A percentile compares a stretch with the other conserved stretches of the same genome.
Conservation (phyloP, 2,113 vertebrate species). For the Agapornis roseicollis region DNA sequence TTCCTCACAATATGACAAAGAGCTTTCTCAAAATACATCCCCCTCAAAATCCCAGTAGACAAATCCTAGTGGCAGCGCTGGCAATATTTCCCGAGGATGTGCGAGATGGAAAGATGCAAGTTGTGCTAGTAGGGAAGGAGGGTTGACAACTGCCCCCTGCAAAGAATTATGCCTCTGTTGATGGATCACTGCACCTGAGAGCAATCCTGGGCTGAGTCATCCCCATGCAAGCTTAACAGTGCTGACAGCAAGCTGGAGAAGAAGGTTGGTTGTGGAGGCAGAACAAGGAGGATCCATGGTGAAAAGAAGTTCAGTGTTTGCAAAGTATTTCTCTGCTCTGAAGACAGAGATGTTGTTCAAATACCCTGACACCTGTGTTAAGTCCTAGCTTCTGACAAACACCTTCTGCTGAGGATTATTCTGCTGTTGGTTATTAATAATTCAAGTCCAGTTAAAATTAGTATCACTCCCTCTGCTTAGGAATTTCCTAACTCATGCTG, state of each 20-base stretch:
- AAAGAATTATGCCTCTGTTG: neutral
- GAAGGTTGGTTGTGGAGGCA: neutral
- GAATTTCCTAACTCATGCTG: neutral
- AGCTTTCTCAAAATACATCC: neutral
- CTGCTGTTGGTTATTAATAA: neutral
- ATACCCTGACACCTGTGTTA: fast-evolving
- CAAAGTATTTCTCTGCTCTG: neutral
- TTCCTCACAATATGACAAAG: neutral
- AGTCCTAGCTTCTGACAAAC: neutral
- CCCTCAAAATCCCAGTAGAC: neutral
- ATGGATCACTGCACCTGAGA: neutral
- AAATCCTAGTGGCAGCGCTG: neutral
- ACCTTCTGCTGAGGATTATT: neutral
- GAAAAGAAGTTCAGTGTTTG: neutral
- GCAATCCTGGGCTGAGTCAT: neutral
- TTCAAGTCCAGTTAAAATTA: neutral
- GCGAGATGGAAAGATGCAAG: neutral
- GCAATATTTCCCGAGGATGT: neutral
- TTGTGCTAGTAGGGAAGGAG: neutral
- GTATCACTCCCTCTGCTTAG: neutral
- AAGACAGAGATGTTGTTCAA: neutral
- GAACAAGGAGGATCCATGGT: neutral
- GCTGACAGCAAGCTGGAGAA: neutral
- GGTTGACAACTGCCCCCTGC: neutral
- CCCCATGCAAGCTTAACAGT: fast-evolving